Evolutionary conservation across 2,113 vertebrate genomes (phyloP).

Genomic region (Protobothrops mucrosquamatus): DNA sequence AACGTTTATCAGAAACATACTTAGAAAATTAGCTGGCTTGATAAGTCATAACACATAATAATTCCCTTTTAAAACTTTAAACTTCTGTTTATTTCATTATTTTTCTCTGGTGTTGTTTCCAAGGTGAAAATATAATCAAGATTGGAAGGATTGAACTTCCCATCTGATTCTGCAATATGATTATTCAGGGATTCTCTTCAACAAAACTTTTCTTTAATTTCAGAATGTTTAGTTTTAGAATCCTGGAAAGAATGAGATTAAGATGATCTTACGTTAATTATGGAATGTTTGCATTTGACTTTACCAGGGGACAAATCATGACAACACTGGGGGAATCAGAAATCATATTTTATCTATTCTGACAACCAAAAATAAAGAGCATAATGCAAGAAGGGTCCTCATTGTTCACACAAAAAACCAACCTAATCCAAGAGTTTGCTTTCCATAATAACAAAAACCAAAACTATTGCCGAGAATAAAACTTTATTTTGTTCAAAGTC

Average conservation of each 20-base stretch:
- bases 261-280: slow-evolving; percentile 18
- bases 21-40: slow-evolving; percentile 56
- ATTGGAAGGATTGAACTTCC: slow-evolving; percentile 23
- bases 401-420: neutral
- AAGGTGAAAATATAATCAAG: slow-evolving; percentile 43
- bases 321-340: neutral
- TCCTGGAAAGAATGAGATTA: neutral
- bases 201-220: neutral
- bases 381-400: neutral
- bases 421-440: neutral
- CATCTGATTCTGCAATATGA: slow-evolving; percentile 27
- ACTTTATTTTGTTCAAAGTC: neutral
- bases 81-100: slow-evolving; percentile 45
- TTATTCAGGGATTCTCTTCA: slow-evolving; percentile 33
- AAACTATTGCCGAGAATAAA: neutral
- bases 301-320: neutral
- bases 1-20: slow-evolving; percentile 53
- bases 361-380: neutral
- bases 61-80: slow-evolving; percentile 62
- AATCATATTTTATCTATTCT: neutral
- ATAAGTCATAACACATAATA: slow-evolving; percentile 65
- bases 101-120: slow-evolving; percentile 47
- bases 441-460: neutral
- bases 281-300: neutral
- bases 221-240: slow-evolving; percentile 13